Evolutionary conservation across 2,888 invertebrate species (phyloP).

Genomic region (Lochmaea crataegi): DNA sequence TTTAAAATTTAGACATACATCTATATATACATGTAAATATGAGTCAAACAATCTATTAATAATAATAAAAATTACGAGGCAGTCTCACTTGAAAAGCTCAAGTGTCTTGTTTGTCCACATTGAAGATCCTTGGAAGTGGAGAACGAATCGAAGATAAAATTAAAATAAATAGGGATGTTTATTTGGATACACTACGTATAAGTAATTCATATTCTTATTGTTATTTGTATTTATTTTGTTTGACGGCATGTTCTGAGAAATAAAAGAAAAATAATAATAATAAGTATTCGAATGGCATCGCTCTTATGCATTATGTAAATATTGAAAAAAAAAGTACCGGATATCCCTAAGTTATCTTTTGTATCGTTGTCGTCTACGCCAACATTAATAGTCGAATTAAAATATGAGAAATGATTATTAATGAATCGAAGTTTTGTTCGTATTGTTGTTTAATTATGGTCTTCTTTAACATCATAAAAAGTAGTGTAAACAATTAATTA

Average conservation of each 20-base stretch:
- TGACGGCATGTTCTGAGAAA: conserved; percentile 9
- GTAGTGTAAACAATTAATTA: conserved; percentile 4
- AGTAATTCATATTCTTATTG: not conserved
- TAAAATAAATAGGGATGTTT: too few species aligned
- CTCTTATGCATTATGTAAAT: conserved; percentile 33
- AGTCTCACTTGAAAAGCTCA: not conserved
- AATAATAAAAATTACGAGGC: not conserved
- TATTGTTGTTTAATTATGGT: conserved; percentile 34
- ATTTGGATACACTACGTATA: not conserved
- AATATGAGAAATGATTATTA: conserved; percentile 37
- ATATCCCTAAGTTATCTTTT: conserved; percentile 40
- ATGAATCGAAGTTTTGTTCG: conserved; percentile 35
- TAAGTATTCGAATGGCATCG: conserved; percentile 29
- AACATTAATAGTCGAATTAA: conserved; percentile 39
- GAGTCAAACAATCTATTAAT: conserved; percentile 4
- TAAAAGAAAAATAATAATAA: conserved; percentile 17
- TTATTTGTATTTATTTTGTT: conserved; percentile 10
- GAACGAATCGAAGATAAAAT: too few species aligned
- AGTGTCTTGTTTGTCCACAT: not conserved
- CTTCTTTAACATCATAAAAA: not conserved
- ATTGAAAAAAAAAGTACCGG: conserved; percentile 36
- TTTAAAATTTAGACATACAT: not conserved
- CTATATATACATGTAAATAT: not conserved
- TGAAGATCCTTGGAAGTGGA: not conserved
- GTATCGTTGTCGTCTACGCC: conserved; percentile 34